phyloP scores from a whole-genome alignment of 2,797 vertebrate genomes.

The Chrysolophus pictus region DNA sequence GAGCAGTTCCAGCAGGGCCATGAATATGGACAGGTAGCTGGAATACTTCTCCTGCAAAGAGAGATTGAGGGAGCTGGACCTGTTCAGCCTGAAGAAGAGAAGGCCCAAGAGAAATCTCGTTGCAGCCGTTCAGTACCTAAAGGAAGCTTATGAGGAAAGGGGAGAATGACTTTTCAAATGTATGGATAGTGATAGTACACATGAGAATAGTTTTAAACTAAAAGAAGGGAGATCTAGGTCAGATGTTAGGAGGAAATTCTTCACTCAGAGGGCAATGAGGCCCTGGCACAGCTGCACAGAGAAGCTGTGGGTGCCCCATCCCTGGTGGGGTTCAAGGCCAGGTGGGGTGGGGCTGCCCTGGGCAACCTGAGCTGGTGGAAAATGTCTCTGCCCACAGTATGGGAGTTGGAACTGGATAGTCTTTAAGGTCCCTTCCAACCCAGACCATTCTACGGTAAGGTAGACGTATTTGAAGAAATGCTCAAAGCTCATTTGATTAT shows the following conservation, averaged over 20 bases:
- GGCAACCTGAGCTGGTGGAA: too few species aligned
- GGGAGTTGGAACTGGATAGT: too few species aligned
- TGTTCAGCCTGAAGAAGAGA: not conserved
- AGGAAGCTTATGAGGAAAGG: not conserved
- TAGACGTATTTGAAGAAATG: not conserved
- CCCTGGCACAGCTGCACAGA: not conserved
- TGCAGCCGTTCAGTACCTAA: not conserved
- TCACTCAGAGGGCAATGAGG: not conserved
- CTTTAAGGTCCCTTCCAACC: too few species aligned
- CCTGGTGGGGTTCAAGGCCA: not conserved
- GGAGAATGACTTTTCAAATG: not conserved
- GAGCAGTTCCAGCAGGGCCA: not conserved
- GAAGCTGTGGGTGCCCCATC: not conserved
- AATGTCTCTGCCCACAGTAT: too few species aligned
- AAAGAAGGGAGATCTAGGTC: not conserved
- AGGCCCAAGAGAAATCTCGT: too few species aligned
- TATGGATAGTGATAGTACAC: not conserved
- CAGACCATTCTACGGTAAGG: not conserved
- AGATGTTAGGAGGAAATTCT: not conserved
- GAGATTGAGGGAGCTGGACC: not conserved
- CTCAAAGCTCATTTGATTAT: not conserved
- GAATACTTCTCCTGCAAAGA: not conserved
- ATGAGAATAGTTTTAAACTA: not conserved
- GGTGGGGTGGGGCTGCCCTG: too few species aligned
- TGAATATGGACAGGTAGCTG: not conserved